Percentiles rank a stretch among this genome's conserved stretches.
Evolutionary conservation across 2,888 invertebrate species (phyloP).

Genomic region (Phlogophora meticulosa): DNA sequence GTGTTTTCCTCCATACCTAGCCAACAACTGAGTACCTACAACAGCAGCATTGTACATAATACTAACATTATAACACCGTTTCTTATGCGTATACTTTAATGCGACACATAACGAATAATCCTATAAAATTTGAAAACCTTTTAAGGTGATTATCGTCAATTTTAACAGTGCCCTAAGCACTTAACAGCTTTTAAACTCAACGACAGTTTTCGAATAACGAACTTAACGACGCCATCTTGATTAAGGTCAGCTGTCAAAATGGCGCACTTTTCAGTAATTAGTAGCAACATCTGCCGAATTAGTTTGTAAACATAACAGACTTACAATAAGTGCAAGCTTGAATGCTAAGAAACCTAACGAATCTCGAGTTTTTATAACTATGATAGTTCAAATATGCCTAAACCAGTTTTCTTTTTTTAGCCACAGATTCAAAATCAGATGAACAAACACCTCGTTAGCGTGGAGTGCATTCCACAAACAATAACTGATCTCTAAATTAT

Average conservation of each 20-base stretch:
- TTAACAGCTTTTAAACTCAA: slow-evolving; percentile 75
- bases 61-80: slow-evolving; percentile 9
- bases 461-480: background rate
- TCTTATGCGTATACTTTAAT: slow-evolving; percentile 64
- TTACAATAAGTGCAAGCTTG: slow-evolving; percentile 7
- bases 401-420: background rate
- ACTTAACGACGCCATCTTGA: slow-evolving; percentile 80
- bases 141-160: slow-evolving; percentile 83
- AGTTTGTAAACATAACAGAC: slow-evolving; percentile 46
- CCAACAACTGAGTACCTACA: background rate
- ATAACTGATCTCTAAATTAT: too few species aligned
- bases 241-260: slow-evolving; percentile 70
- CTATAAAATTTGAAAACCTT: slow-evolving; percentile 77
- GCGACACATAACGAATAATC: slow-evolving; percentile 78
- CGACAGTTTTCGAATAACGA: slow-evolving; percentile 74
- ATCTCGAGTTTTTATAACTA: background rate
- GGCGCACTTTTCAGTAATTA: slow-evolving; percentile 66
- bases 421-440: background rate
- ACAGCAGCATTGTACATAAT: background rate
- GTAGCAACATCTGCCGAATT: slow-evolving; percentile 57
- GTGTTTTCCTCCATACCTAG: background rate
- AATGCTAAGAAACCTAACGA: background rate
- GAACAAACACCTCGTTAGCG: background rate
- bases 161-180: slow-evolving; percentile 74
- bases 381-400: too few species aligned